Evolutionary conservation across 2,888 invertebrate genomes (phyloP).

Genomic region (Heliconius cydno): DNA sequence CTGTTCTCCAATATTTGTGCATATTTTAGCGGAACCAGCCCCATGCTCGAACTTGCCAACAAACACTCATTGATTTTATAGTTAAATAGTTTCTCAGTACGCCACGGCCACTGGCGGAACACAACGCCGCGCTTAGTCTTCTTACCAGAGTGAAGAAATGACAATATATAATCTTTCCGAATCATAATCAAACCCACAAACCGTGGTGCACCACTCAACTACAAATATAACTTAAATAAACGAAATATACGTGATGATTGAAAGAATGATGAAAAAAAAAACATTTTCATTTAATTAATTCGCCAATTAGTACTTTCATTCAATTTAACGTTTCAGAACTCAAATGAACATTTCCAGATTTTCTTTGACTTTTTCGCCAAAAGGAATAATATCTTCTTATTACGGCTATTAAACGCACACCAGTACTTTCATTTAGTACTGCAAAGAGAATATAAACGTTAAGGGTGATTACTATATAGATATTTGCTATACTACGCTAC

Average conservation of each 20-base stretch:
- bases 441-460: constrained; percentile 1
- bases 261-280: neutral
- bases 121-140: too few relatives aligned
- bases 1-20: too few relatives aligned
- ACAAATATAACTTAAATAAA: neutral
- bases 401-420: constrained; percentile 7
- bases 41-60: too few relatives aligned
- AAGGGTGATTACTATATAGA: neutral
- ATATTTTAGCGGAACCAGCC: too few relatives aligned
- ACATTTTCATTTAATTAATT: neutral
- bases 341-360: constrained; percentile 2
- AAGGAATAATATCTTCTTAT: constrained; percentile 11
- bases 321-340: neutral
- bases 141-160: too few relatives aligned
- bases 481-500: neutral
- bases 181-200: too few relatives aligned
- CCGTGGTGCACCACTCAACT: neutral
- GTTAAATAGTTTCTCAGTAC: too few relatives aligned
- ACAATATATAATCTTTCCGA: too few relatives aligned
- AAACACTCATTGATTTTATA: too few relatives aligned
- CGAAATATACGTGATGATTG: neutral
- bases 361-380: constrained; percentile 22
- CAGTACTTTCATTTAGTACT: constrained; percentile 11
- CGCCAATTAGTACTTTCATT: constrained; percentile 10
- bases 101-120: too few relatives aligned